Percentiles rank a stretch among this genome's conserved stretches.
These are phyloP conservation scores for Lysiphlebus fabarum DNA, from an alignment of 1,140 invertebrate genomes.

Conservation along the genomic window DNA sequence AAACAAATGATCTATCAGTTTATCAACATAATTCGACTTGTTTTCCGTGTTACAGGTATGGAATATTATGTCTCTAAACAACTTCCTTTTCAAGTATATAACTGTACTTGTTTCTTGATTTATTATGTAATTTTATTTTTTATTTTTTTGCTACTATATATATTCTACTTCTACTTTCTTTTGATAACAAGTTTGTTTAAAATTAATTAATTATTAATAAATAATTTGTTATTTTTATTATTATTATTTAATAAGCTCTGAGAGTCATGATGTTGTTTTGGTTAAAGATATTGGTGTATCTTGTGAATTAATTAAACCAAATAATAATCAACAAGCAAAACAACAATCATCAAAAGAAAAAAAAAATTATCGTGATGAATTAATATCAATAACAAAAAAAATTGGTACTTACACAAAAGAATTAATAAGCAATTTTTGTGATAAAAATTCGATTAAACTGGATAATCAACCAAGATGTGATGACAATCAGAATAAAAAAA, in stretches of 20 bases:
- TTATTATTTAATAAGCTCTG: neutral
- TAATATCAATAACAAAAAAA: conserved; percentile 30
- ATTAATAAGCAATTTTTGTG: conserved; percentile 25
- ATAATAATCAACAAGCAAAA: conserved; percentile 12
- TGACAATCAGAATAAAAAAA: conserved; percentile 3
- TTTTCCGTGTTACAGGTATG: conserved; percentile 34
- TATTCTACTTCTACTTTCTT: neutral
- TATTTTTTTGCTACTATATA: no score
- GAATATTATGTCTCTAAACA: neutral
- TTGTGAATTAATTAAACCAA: conserved; percentile 17
- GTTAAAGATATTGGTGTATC: conserved; percentile 34
- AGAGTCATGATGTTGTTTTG: conserved; percentile 26
- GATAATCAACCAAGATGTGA: conserved; percentile 13
- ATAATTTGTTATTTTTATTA: conserved; percentile 1
- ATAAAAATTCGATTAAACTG: conserved; percentile 18
- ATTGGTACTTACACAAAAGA: conserved; percentile 32
- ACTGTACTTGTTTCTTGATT: no score
- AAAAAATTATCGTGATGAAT: conserved; percentile 31
- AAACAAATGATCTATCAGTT: no score
- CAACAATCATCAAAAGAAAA: conserved; percentile 23
- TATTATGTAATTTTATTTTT: no score
- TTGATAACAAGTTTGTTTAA: no score
- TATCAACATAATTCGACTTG: neutral
- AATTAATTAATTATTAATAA: no score
- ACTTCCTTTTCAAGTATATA: neutral